Percentiles rank a stretch among this genome's conserved stretches.
Conservation (phyloP, 2,888 invertebrate genomes). For the Phragmatobia fuliginosa region DNA sequence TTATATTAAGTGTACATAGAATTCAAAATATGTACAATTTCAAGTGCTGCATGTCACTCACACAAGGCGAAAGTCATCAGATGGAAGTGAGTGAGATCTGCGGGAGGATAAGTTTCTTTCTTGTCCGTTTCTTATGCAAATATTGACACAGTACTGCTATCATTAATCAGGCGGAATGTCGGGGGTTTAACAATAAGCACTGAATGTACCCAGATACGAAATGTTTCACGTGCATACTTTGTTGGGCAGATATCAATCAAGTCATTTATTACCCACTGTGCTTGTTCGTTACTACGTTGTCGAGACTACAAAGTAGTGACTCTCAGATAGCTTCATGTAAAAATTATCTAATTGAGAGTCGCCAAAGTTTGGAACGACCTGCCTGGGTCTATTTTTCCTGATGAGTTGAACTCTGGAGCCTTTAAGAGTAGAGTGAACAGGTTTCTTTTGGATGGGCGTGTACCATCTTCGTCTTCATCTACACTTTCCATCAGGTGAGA, state of each 20-base stretch:
- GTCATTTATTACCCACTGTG: constrained; percentile 49
- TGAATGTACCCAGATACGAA: constrained; percentile 61
- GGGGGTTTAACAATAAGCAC: constrained; percentile 65
- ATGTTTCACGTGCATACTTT: constrained; percentile 58
- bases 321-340: constrained; percentile 16
- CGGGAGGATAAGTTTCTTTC: constrained; percentile 79
- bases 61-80: constrained; percentile 73
- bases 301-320: neutral
- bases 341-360: neutral
- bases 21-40: constrained; percentile 48
- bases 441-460: too few relatives aligned
- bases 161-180: constrained; percentile 82
- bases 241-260: constrained; percentile 65
- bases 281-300: constrained; percentile 34
- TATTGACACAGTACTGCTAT: constrained; percentile 82
- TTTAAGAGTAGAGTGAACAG: too few relatives aligned
- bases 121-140: constrained; percentile 85
- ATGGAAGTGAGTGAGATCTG: constrained; percentile 72
- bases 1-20: constrained; percentile 46
- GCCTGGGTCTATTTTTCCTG: too few relatives aligned
- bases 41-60: constrained; percentile 55
- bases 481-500: too few relatives aligned
- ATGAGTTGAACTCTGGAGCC: too few relatives aligned
- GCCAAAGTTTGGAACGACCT: too few relatives aligned
- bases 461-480: too few relatives aligned